Evolutionary conservation across 1,140 invertebrate genomes (phyloP), one percentile per base, ranked within the genome.

Genomic region (Pollicipes pollicipes): DNA sequence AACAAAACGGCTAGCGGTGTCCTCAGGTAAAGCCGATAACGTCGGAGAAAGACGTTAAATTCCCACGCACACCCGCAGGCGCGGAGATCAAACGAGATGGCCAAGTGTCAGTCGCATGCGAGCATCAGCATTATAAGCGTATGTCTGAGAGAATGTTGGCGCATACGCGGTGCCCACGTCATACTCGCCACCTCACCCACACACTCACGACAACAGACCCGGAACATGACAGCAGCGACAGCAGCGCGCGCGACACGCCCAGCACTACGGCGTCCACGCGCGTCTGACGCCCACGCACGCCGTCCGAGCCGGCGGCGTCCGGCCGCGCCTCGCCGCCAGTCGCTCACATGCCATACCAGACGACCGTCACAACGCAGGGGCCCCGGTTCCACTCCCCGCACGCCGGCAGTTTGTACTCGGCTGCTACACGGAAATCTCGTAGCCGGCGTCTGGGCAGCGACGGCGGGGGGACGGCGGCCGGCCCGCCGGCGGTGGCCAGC

Each of bases 381-480:
- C n/a, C n/a, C n/a, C n/a, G n/a, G n/a, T n/a, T n/a, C n/a, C n/a
- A n/a, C n/a, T n/a, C n/a, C n/a, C n/a, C n/a, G n/a, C n/a, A n/a
- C n/a, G n/a, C n/a, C n/a, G n/a, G n/a, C n/a, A n/a, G 45, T 58
- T 58, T 58, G 45, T 58, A 58, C 45, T 58, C 45, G 45, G 45
- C 45, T 21, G 45, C 45, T 58, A 58, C 45, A 58, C 45, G 17
- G 45, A 58, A 21, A 58, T 58, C 45, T 58, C 45, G 45, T 58
- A 58, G 45, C 45, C 45, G 45, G 45, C 45, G 45, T 58, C 45
- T 67, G 66, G 71, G 71, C 21, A 72, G 74, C 10, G 74, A 75
- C 10, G 73, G 71, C 8, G 74, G 73, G 30, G 70, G 73, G 63
- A 70, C 37, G n/a, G 71, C 66, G 45, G 70, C 68, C 71, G 70